Evolutionary conservation across 2,888 invertebrate genomes (phyloP).

Genomic region (Chrysomela aeneicollis): DNA sequence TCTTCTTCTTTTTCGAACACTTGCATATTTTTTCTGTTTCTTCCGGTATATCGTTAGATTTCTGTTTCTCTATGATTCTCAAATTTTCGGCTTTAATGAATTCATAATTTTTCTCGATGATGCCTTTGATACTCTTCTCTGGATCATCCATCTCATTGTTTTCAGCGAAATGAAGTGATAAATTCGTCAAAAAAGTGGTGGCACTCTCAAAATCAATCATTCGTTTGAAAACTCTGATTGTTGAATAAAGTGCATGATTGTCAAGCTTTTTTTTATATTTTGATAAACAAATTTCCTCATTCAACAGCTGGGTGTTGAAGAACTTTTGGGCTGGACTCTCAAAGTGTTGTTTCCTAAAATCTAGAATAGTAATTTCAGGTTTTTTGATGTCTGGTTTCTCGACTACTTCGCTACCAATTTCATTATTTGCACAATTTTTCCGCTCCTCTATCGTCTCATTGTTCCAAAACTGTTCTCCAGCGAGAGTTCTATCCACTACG

Average conservation of each 20-base stretch:
- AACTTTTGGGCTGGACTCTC: slow-evolving; percentile 30
- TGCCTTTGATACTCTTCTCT: background rate
- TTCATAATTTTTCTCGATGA: background rate
- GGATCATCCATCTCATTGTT: background rate
- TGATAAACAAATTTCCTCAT: slow-evolving; percentile 17
- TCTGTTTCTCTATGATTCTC: background rate
- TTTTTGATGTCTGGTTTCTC: background rate
- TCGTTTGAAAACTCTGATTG: slow-evolving; percentile 16
- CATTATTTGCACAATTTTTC: background rate
- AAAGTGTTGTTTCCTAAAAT: slow-evolving; percentile 28
- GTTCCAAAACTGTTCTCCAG: slow-evolving; percentile 39
- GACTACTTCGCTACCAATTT: background rate
- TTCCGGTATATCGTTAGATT: background rate
- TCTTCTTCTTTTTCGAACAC: slow-evolving; percentile 32
- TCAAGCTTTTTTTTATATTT: slow-evolving; percentile 18
- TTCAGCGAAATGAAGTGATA: background rate
- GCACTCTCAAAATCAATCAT: slow-evolving; percentile 10
- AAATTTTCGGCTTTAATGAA: background rate
- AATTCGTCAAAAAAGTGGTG: background rate
- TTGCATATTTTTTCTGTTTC: slow-evolving; percentile 27
- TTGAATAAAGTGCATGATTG: slow-evolving; percentile 12
- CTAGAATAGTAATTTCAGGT: slow-evolving; percentile 9
- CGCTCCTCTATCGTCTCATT: slow-evolving; percentile 34
- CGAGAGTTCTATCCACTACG: slow-evolving; percentile 40
- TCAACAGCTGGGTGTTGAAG: slow-evolving; percentile 17